Base-by-base conservation (phyloP, 2,888 invertebrate species). In the Epinotia ramella region DNA sequence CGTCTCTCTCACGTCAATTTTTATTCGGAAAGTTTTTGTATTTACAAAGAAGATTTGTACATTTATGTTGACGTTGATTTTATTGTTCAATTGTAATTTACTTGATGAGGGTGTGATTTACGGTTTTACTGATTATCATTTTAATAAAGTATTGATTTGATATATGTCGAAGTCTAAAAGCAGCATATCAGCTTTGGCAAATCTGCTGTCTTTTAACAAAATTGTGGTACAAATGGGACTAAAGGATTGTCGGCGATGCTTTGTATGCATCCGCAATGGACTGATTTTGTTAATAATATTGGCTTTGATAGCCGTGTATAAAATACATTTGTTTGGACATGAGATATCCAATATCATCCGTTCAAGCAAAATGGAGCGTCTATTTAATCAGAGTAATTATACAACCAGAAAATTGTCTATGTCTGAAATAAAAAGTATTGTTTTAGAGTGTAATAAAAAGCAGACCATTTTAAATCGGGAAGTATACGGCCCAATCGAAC, bases 401-500 rank as follows among this genome's bases (percentile, higher is more conserved):
- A 16, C 75, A 16, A 60, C n/a, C 24, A 49, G 20, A 60, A 28
- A 24, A 28, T 46, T 71, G 4, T 62, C 60, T 40, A 24, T 40
- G 62, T 71, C 75, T 44, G 60, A 71, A 24, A 66, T 75, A 28
- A 44, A 65, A 66, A 53, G 11, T 5, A 44, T 70, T 2, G 18
- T 75, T 64, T 13, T 60, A 16, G 40, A 65, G 3, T 20, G 16
- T 18, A 88, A 87, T 77, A 62, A 67, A 33, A 73, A 83, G 53
- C 81, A 84, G 77, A 80, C 72, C 12, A 83, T 90, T 73, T 63
- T 80, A 33, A 91, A 91, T 73, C 18, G 73, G 12, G 84, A 87
- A 5, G 57, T 66, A 2, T 88, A 81, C 75, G 89, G 87, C 6
- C 77, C 81, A 13, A 33, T 88, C 9, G 78, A 81, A 70, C 77